Evolutionary conservation across 1,140 invertebrate species (phyloP).

Genomic region (Adelges cooleyi): DNA sequence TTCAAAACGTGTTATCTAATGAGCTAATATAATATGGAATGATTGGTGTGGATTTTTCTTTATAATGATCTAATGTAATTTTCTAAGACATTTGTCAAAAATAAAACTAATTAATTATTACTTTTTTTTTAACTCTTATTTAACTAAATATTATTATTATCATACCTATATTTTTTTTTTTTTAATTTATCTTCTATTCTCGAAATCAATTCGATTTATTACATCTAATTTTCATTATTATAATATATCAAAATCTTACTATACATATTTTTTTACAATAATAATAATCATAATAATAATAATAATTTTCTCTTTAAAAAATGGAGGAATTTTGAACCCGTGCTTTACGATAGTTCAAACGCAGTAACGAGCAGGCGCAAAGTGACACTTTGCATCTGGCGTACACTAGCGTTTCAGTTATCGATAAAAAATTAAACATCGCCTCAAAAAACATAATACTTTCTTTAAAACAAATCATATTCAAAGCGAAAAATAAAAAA

Average conservation of each 20-base stretch:
- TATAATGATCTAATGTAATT: too few relatives aligned
- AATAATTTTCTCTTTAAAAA: not conserved
- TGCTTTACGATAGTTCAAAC: slow-evolving; percentile 21
- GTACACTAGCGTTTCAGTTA: not conserved
- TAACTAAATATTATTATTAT: too few relatives aligned
- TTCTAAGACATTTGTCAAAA: too few relatives aligned
- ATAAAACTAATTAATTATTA: too few relatives aligned
- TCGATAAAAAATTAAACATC: slow-evolving; percentile 1
- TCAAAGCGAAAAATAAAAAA: not conserved
- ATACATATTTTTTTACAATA: not conserved
- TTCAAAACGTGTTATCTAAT: not conserved
- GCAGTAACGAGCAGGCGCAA: not conserved
- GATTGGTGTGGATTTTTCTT: not conserved
- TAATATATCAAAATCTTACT: too few relatives aligned
- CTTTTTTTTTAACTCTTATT: too few relatives aligned
- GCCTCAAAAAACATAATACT: slow-evolving; percentile 14
- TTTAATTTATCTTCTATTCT: too few relatives aligned
- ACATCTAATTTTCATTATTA: too few relatives aligned
- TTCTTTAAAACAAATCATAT: not conserved
- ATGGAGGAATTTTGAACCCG: slow-evolving; percentile 26
- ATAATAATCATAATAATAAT: slow-evolving; percentile 15
- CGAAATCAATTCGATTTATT: too few relatives aligned
- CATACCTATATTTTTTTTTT: too few relatives aligned
- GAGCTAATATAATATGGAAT: not conserved
- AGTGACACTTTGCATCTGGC: too few relatives aligned